Conservation (phyloP, 2,888 invertebrate species). For the Anoplius nigerrimus region DNA sequence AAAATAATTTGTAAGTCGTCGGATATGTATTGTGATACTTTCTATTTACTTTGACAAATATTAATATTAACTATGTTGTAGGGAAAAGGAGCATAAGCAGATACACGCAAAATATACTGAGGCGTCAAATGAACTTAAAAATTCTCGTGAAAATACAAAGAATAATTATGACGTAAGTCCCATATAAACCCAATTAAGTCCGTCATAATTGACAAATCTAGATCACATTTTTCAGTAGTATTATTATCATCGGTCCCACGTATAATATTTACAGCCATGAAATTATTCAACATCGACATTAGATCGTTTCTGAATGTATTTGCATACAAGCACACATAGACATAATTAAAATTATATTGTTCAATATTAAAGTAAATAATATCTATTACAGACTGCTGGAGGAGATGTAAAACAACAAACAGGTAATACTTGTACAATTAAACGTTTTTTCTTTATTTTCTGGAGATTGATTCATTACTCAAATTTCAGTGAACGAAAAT, state of each 20-base stretch:
- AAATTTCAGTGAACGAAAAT: slow-evolving; percentile 32
- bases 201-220: too few species aligned
- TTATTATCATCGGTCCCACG: too few species aligned
- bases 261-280: not conserved
- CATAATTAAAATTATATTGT: not conserved
- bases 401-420: slow-evolving; percentile 55
- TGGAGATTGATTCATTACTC: slow-evolving; percentile 21
- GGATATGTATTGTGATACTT: not conserved
- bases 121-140: slow-evolving; percentile 58
- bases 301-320: too few species aligned
- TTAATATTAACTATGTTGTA: slow-evolving; percentile 39
- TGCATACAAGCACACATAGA: not conserved
- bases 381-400: slow-evolving; percentile 48
- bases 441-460: not conserved
- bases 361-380: slow-evolving; percentile 36
- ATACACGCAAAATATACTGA: slow-evolving; percentile 59
- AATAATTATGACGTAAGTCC: slow-evolving; percentile 62
- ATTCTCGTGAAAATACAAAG: slow-evolving; percentile 63
- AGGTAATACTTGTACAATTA: slow-evolving; percentile 41
- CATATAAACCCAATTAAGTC: not conserved
- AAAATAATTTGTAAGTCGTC: slow-evolving; percentile 59
- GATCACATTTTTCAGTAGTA: too few species aligned
- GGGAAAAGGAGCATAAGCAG: slow-evolving; percentile 67
- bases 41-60: not conserved
- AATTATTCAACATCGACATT: too few species aligned